A percentile compares a stretch with the other conserved stretches of the same genome.
Evolutionary conservation across 2,888 invertebrate genomes (phyloP).

Genomic region (Antitype chi): DNA sequence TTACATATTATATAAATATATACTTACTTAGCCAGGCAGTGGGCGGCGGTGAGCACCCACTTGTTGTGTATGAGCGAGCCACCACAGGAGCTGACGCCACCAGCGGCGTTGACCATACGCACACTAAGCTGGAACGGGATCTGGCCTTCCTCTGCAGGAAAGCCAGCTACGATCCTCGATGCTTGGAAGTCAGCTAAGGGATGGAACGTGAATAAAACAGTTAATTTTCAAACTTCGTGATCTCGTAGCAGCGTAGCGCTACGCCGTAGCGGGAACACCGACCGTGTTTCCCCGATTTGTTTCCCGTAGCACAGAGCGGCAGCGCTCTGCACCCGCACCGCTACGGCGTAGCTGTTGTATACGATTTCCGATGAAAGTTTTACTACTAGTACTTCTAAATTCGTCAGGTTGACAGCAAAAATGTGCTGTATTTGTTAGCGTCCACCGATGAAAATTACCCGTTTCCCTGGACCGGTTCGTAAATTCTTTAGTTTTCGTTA

Average conservation of each 20-base stretch:
- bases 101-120: conserved; percentile 71
- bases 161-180: conserved; percentile 66
- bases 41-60: conserved; percentile 80
- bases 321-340: neutral
- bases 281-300: neutral
- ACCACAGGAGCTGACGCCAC: conserved; percentile 72
- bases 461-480: neutral
- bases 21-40: conserved; percentile 79
- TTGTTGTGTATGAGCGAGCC: conserved; percentile 74
- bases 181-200: conserved; percentile 37
- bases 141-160: conserved; percentile 74
- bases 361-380: neutral
- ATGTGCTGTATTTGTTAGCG: no score
- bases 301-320: neutral
- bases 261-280: conserved; percentile 16
- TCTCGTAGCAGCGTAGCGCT: conserved; percentile 20
- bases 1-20: no score
- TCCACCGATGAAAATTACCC: neutral
- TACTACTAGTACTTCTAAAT: neutral
- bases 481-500: neutral
- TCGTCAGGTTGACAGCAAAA: neutral
- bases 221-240: neutral
- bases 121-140: conserved; percentile 78
- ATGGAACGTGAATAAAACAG: neutral
- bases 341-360: conserved; percentile 19